Percentiles rank a stretch among this genome's conserved stretches.
Conservation (phyloP, 1,140 invertebrate genomes). For the Lordiphosa clarofinis region DNA sequence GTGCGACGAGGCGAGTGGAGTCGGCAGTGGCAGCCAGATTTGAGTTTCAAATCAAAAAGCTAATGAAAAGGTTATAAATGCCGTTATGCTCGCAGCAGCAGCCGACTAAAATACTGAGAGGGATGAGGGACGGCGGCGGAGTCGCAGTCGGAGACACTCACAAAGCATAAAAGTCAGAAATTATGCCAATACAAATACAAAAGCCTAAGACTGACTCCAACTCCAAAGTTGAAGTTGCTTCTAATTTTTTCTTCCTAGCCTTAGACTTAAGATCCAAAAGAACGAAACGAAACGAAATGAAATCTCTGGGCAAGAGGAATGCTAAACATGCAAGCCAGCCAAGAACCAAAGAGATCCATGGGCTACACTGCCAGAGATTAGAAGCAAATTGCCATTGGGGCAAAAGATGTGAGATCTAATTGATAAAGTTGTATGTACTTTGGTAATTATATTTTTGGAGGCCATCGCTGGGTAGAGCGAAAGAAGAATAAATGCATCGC, state of each 20-base stretch:
- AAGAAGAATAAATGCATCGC: too few species aligned
- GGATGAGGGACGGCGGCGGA: too few species aligned
- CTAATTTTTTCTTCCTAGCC: slow-evolving; percentile 27
- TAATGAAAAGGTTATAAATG: slow-evolving; percentile 73
- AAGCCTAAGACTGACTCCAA: slow-evolving; percentile 1
- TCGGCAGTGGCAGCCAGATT: slow-evolving; percentile 37
- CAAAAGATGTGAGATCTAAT: too few species aligned
- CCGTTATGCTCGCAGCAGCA: slow-evolving; percentile 49
- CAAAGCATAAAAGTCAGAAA: slow-evolving; percentile 44
- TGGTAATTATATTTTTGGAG: too few species aligned
- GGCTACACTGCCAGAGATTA: slow-evolving; percentile 7
- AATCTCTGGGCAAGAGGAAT: slow-evolving; percentile 44
- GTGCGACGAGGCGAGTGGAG: slow-evolving; percentile 19
- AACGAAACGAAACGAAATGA: slow-evolving; percentile 32
- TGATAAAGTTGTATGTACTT: too few species aligned
- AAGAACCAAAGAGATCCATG: slow-evolving; percentile 1
- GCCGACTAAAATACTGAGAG: slow-evolving; percentile 4
- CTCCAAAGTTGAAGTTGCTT: slow-evolving; percentile 25
- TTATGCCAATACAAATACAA: slow-evolving; percentile 51
- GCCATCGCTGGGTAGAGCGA: too few species aligned
- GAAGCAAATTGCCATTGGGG: not conserved
- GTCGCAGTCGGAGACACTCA: not conserved
- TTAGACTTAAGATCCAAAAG: slow-evolving; percentile 1
- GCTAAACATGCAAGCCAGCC: slow-evolving; percentile 48
- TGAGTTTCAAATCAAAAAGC: slow-evolving; percentile 68